Percentiles rank a stretch among this genome's conserved stretches.
Evolutionary conservation across 2,888 invertebrate species (phyloP).

Genomic region (Cynaeus angustus): DNA sequence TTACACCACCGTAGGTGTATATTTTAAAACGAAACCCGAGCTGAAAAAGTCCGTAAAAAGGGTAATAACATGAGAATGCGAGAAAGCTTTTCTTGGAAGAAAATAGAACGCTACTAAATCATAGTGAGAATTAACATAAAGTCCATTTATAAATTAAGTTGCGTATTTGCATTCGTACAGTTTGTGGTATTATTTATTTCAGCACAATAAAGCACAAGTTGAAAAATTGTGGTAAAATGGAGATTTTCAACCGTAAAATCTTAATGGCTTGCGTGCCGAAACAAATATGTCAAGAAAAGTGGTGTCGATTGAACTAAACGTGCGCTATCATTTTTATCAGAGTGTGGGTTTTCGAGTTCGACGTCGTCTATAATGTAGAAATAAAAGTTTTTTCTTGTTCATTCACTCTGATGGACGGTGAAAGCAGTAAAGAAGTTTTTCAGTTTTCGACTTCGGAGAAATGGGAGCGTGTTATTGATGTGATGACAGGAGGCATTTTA

Average conservation of each 20-base stretch:
- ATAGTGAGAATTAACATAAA: neutral
- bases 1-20: too few species aligned
- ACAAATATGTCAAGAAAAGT: neutral
- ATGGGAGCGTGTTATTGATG: neutral
- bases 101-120: neutral
- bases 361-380: constrained; percentile 2
- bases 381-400: constrained; percentile 12
- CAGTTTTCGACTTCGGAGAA: neutral
- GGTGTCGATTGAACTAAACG: neutral
- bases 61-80: too few species aligned
- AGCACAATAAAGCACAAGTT: too few species aligned
- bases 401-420: constrained; percentile 4
- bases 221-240: too few species aligned
- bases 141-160: constrained; percentile 1
- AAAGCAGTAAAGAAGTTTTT: constrained; percentile 7
- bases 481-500: neutral
- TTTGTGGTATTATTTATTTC: neutral
- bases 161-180: neutral
- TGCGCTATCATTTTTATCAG: neutral
- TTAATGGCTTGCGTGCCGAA: neutral
- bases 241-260: neutral
- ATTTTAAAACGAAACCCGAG: too few species aligned
- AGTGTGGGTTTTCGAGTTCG: neutral
- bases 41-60: too few species aligned
- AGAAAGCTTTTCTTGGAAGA: too few species aligned